A percentile compares a stretch with the other conserved stretches of the same genome.
Evolutionary conservation across 2,797 vertebrate species (phyloP).

Genomic region (Sebastes taczanowskii): DNA sequence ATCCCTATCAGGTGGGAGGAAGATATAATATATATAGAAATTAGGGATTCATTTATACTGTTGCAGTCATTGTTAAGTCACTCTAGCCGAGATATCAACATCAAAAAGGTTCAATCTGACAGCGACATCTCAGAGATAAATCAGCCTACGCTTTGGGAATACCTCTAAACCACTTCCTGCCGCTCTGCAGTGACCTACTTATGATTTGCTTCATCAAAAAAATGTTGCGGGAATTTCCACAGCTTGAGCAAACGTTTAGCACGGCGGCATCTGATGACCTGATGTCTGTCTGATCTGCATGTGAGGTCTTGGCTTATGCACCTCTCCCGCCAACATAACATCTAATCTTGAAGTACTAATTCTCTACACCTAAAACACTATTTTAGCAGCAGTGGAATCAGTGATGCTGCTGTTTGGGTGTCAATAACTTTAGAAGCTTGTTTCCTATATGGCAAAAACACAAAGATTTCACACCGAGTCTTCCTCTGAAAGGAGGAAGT

Average conservation of each 20-base stretch:
- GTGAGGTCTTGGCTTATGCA: conserved; percentile 1
- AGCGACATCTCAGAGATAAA: conserved; percentile 30
- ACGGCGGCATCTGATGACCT: conserved; percentile 10
- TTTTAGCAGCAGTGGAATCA: background rate
- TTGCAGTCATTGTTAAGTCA: background rate
- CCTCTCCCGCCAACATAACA: background rate
- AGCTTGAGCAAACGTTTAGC: conserved; percentile 23
- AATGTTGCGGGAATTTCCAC: conserved; percentile 40
- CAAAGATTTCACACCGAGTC: conserved; percentile 13
- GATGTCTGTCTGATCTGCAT: conserved; percentile 3
- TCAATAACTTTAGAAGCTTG: background rate
- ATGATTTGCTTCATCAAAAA: conserved; percentile 29
- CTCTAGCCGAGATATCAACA: conserved; percentile 7
- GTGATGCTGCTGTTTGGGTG: background rate
- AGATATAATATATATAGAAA: no score
- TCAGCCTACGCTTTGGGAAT: conserved; percentile 35
- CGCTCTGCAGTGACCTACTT: conserved; percentile 64
- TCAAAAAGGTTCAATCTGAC: conserved; percentile 40
- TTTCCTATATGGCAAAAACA: background rate
- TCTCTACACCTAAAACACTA: background rate
- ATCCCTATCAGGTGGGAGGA: no score
- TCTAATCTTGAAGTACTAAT: background rate
- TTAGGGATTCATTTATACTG: background rate
- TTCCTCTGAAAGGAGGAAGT: conserved; percentile 51
- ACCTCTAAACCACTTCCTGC: conserved; percentile 42